phyloP scores from a whole-genome alignment of 2,797 vertebrate genomes.

The Spinus olivaceus region DNA sequence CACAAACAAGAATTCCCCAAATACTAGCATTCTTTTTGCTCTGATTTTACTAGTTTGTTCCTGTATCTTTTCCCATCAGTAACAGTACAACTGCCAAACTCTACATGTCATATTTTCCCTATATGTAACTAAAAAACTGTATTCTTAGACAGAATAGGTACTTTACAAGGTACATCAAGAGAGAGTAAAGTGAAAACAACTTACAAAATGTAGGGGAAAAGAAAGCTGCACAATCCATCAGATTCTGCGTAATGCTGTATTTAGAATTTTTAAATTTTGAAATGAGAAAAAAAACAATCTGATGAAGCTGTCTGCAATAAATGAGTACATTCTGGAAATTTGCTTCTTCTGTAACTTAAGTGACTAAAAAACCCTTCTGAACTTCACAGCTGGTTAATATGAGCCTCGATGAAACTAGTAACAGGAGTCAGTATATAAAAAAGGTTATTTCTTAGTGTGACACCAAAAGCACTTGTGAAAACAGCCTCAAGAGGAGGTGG shows the following conservation, averaged over 20 bases:
- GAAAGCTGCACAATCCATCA: background rate
- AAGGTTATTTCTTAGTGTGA: background rate
- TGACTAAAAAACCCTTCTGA: background rate
- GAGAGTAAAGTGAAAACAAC: background rate
- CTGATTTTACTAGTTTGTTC: background rate
- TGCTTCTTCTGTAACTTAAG: background rate
- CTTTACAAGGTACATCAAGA: background rate
- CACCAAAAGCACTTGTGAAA: background rate
- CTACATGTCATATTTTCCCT: background rate
- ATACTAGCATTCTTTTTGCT: background rate
- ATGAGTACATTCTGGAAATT: fast-evolving
- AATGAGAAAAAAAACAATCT: background rate
- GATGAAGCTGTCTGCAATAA: background rate
- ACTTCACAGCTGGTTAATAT: background rate
- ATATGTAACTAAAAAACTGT: background rate
- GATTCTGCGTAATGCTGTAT: background rate
- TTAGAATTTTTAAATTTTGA: background rate
- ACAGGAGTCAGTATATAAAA: background rate
- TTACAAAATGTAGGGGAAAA: background rate
- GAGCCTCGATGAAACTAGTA: background rate
- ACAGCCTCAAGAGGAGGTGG: background rate
- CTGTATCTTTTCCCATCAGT: background rate
- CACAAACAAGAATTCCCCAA: background rate
- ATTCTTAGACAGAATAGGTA: background rate
- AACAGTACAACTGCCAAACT: background rate